Evolutionary conservation across 2,113 vertebrate genomes (phyloP), one percentile per base, ranked within the genome.

Genomic region (Notothenia rossii): DNA sequence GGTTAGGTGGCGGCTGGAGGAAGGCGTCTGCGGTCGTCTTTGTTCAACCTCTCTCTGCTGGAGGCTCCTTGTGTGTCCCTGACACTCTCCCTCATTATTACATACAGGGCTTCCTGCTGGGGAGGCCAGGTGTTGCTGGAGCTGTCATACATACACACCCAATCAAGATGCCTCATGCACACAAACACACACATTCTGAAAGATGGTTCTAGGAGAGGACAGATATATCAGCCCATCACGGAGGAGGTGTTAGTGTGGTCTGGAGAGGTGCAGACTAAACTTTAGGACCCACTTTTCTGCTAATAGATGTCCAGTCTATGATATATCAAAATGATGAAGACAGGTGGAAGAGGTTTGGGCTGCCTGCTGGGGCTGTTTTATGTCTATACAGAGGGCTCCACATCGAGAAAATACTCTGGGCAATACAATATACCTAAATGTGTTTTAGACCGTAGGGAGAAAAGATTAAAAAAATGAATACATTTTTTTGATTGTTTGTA

Each of bases 31-130:
- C 62, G 74, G 59, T 56, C 46, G 64, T 70, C 79, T 64, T 40
- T 49, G 60, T 14, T 14, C 59, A 12, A 40, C 69, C n/a, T 15
- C 51, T 71, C 82, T 75, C 82, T 68, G 67, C 68, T 87, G 85
- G 70, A 74, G 70, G 72, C 48, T 20, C 74, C 70, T 49, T 51
- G 80, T 81, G 79, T 84, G 83, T 89, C 74, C 74, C 81, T 89
- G 91, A 91, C 86, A 90, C 86, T 78, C 69, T 63, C 78, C 60
- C 72, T 90, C 86, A 91, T 92, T 90, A 90, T 90, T 81, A 85
- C 87, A 86, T 70, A 91, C 89, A 91, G 18, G 1, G 50, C 58
- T 60, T 79, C 90, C 83, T 82, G 85, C 88, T 85, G 85, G 43
- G 82, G 50, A 77, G 73, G 72, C 88, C 86, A 90, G 88, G 88